phyloP scores from a whole-genome alignment of 2,888 invertebrate genomes.

The Entomobrya proxima region DNA sequence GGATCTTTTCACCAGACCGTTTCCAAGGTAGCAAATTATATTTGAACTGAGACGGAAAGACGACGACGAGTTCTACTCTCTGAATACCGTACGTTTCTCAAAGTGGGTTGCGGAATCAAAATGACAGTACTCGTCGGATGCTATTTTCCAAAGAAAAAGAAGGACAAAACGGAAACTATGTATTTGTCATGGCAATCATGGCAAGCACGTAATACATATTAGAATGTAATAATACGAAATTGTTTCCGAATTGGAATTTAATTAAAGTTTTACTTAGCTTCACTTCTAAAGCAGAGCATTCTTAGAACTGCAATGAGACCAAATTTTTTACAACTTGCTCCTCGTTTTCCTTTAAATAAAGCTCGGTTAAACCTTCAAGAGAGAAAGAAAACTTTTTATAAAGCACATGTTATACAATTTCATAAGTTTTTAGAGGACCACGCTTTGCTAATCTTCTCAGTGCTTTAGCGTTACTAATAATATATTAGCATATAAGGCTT shows the following conservation, averaged over 20 bases:
- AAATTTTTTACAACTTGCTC: conserved; percentile 18
- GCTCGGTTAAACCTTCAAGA: conserved; percentile 9
- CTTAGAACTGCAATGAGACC: background rate
- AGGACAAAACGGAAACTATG: conserved; percentile 1
- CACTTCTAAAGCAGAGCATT: background rate
- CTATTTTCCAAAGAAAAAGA: background rate
- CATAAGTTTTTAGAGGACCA: background rate
- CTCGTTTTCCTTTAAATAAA: conserved; percentile 11
- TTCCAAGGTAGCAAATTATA: background rate
- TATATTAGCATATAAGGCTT: conserved; percentile 25
- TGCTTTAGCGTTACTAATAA: background rate
- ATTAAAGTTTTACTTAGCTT: conserved; percentile 41
- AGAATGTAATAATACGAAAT: conserved; percentile 3
- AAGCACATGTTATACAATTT: background rate
- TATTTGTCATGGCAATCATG: background rate
- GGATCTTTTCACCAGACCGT: conserved; percentile 20
- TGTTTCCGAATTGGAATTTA: conserved; percentile 59
- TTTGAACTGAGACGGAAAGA: background rate
- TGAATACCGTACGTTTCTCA: too few species aligned
- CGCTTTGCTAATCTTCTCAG: background rate
- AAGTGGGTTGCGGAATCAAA: too few species aligned
- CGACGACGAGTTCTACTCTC: too few species aligned
- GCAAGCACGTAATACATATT: too few species aligned
- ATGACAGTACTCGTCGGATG: too few species aligned
- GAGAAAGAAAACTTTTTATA: conserved; percentile 7